Evolutionary conservation across 2,113 vertebrate species (phyloP), one percentile per base, ranked within the genome.

Genomic region (Meleagris gallopavo): DNA sequence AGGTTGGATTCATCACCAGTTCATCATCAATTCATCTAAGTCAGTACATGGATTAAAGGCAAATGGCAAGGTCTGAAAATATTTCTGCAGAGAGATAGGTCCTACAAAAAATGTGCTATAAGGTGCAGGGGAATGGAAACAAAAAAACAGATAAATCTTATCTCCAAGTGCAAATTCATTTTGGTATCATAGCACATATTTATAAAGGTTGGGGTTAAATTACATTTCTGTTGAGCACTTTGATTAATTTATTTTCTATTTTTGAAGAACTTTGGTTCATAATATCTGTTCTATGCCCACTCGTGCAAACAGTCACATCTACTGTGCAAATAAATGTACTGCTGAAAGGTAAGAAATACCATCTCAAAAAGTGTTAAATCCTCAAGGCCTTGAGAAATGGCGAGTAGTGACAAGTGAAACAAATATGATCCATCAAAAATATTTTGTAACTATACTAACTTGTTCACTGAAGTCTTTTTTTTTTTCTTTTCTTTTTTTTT

Each of bases 371-470:
- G 8, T 48, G 41, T 92, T 92, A 92, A 86, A 62, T 87, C 54
- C 45, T 79, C 25, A 38, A 27, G 50, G 38, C 78, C 89, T 82
- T 87, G 45, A 85, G 71, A 89, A 88, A 6, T 8, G 25, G 40
- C 46, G 30, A 91, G 46, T 82, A 82, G 72, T 43, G 69, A 62
- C 58, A 13, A 94, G 34, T n/a, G 82, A 93, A 95, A 94, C 81
- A 92, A 93, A 86, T 80, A 83, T 20, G 20, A 87, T 10, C 38
- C 0, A 0, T 54, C 82, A 54, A 69, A 92, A 87, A 55, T 87
- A 70, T 70, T 95, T 94, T 87, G 27, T 11, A 55, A 79, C 46
- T 89, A 64, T 85, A 73, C 10, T 29, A 32, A 72, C 50, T 82
- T 93, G 9, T 76, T 89, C 77, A 66, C 21, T 24, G 21, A 89